Evolutionary conservation across 2,888 invertebrate species (phyloP), one percentile per base, ranked within the genome.

Genomic region (Drosophila siamana): DNA sequence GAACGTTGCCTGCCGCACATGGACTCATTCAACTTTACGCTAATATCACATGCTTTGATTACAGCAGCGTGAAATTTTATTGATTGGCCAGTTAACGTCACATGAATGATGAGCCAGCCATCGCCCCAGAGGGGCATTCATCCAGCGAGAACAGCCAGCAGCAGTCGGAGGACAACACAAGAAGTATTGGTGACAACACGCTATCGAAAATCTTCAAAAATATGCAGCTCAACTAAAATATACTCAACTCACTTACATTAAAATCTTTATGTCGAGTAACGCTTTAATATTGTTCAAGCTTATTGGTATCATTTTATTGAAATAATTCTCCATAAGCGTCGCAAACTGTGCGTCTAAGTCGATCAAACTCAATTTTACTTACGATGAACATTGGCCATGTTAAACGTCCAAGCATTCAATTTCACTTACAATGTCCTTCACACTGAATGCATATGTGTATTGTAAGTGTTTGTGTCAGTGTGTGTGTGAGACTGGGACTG

Each of bases 21-120:
- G 89, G 78, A 86, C 78, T 81, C 81, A 90, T 85, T 84, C 82
- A 88, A 87, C 81, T 88, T 86, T 82, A 79, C 84, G 78, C 89
- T 90, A 89, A 88, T 88, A 90, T 86, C 89, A 80, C 86, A 84
- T 81, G 90, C 86, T 91, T 91, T 91, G 91, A 91, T 90, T 91
- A 90, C 83, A 84, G 84, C 69, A 89, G 81, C 90, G 90, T 90
- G 89, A 91, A 90, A 90, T 90, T 91, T 89, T 90, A 90, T 90
- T 89, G 90, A 91, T 90, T 90, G 89, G 88, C 81, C 86, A 86
- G 81, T 78, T 80, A 89, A 69, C 71, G 65, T 73, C 73, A 73
- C 69, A 80, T 78, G 65, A 81, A 69, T 68, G 82, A 78, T 82
- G 82, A 68, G 67, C 22, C 71, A 59, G 65, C 59, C 65, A 48